Conservation (phyloP, 2,797 vertebrate species). For the Natrix natrix region DNA sequence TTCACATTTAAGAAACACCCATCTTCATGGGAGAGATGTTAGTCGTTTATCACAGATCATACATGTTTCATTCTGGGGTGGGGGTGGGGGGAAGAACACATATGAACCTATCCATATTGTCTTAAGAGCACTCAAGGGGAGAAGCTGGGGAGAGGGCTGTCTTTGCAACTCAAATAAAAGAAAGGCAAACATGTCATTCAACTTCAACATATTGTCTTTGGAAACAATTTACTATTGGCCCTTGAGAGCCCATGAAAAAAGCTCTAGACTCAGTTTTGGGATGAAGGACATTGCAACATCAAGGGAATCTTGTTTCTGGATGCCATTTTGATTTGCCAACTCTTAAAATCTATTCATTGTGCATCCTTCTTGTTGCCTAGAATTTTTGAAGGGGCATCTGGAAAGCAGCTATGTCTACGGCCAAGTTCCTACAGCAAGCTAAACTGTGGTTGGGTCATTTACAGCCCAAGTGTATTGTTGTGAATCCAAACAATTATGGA, state of each 20-base stretch:
- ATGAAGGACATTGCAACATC: constrained; percentile 73
- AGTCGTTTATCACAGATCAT: constrained; percentile 46
- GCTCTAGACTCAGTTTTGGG: constrained; percentile 72
- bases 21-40: constrained; percentile 34
- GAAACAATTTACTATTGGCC: constrained; percentile 73
- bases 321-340: constrained; percentile 59
- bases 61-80: constrained; percentile 36
- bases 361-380: constrained; percentile 58
- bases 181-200: constrained; percentile 67
- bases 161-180: constrained; percentile 69
- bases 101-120: constrained; percentile 50
- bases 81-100: constrained; percentile 35
- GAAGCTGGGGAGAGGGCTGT: constrained; percentile 53
- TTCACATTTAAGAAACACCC: not conserved
- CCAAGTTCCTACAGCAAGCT: not conserved
- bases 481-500: too few relatives aligned
- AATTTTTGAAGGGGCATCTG: not conserved
- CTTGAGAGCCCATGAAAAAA: constrained; percentile 75
- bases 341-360: constrained; percentile 63
- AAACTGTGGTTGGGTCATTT: not conserved
- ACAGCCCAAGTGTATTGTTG: not conserved
- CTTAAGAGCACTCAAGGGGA: constrained; percentile 56
- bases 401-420: not conserved
- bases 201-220: constrained; percentile 69
- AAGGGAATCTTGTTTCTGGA: constrained; percentile 69